Evolutionary conservation across 2,113 vertebrate species (phyloP).

Genomic region (Rhinopomastus cyanomelas): DNA sequence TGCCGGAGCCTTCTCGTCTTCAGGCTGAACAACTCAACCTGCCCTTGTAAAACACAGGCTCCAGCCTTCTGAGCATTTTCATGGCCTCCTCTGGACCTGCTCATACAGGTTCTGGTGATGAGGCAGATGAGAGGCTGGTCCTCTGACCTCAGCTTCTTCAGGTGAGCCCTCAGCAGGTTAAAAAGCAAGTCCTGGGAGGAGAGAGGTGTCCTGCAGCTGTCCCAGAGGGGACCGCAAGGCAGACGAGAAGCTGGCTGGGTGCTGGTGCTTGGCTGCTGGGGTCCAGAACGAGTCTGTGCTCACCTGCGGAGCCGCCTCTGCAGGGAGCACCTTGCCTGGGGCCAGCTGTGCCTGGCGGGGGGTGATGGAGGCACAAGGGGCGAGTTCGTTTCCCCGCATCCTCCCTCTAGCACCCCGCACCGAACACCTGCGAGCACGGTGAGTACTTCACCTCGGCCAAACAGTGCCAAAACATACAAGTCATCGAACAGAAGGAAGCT

Average conservation of each 20-base stretch:
- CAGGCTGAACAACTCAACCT: no score
- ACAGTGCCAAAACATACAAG: not conserved
- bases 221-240: not conserved
- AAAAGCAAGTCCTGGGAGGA: fast-evolving
- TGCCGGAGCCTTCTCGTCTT: no score
- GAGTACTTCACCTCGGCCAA: not conserved
- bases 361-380: not conserved
- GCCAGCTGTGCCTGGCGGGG: not conserved
- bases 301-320: not conserved
- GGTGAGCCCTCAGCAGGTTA: fast-evolving
- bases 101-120: no score
- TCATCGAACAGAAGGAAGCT: not conserved
- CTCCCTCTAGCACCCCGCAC: not conserved
- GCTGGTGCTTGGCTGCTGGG: fast-evolving
- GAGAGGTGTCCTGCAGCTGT: fast-evolving
- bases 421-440: not conserved
- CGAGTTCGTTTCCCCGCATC: not conserved
- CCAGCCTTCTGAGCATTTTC: no score
- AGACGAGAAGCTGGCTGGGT: fast-evolving
- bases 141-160: fast-evolving
- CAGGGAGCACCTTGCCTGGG: not conserved
- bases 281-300: fast-evolving
- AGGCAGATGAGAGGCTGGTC: no score
- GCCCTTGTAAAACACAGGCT: no score
- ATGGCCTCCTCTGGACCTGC: no score